Evolutionary conservation across 2,888 invertebrate genomes (phyloP).

Genomic region (Drosophila helvetica): DNA sequence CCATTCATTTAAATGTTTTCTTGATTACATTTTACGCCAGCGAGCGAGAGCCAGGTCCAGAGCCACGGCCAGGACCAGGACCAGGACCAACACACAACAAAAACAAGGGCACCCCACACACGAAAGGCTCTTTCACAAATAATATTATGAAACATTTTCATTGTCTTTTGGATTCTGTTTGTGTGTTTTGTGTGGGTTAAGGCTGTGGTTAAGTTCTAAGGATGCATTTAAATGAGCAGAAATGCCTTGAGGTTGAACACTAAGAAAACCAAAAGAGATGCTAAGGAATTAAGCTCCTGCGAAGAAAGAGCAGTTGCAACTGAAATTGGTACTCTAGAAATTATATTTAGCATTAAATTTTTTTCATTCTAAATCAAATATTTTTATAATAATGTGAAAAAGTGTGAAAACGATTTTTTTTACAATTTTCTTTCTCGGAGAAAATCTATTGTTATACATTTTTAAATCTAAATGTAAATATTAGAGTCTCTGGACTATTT

Average conservation of each 20-base stretch:
- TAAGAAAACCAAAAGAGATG: slow-evolving; percentile 15
- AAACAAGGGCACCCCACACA: slow-evolving; percentile 16
- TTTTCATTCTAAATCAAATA: too few species aligned
- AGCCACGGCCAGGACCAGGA: not conserved
- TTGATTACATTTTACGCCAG: slow-evolving; percentile 69
- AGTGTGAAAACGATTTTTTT: too few species aligned
- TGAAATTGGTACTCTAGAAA: not conserved
- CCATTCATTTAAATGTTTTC: slow-evolving; percentile 77
- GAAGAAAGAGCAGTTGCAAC: not conserved
- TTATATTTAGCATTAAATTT: too few species aligned
- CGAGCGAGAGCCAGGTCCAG: not conserved
- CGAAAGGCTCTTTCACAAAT: slow-evolving; percentile 51
- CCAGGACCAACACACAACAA: slow-evolving; percentile 1
- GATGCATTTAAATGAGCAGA: slow-evolving; percentile 65
- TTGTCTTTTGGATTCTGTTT: slow-evolving; percentile 49
- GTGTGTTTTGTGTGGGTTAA: slow-evolving; percentile 36
- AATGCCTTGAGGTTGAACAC: slow-evolving; percentile 59
- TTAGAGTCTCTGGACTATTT: too few species aligned
- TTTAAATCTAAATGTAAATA: too few species aligned
- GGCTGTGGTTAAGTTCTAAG: slow-evolving; percentile 59
- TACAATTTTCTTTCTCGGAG: too few species aligned
- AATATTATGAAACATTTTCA: slow-evolving; percentile 67
- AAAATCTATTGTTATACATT: too few species aligned
- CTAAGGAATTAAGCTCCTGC: slow-evolving; percentile 10
- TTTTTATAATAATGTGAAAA: too few species aligned